phyloP scores from a whole-genome alignment of 1,140 invertebrate species.

The Drosophila pachea region DNA sequence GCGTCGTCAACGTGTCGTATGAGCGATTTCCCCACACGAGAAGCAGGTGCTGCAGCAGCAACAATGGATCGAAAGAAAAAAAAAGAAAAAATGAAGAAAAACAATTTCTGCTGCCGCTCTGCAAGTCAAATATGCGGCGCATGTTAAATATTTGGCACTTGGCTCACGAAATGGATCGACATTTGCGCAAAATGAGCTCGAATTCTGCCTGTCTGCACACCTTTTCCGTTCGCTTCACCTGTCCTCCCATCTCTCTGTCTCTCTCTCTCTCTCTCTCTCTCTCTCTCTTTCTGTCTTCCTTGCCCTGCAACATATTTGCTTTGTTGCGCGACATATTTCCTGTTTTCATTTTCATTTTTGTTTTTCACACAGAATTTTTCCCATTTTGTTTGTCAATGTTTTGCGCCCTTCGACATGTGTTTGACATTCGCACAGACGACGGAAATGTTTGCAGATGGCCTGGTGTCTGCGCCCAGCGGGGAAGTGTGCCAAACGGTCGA shows the following conservation, averaged over 20 bases:
- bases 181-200: constrained; percentile 35
- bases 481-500: too few relatives aligned
- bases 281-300: neutral
- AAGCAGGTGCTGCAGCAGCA: constrained; percentile 24
- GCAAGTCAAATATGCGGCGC: constrained; percentile 44
- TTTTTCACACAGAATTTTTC: constrained; percentile 62
- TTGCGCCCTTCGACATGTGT: constrained; percentile 71
- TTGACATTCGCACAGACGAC: constrained; percentile 65
- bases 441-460: neutral
- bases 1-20: constrained; percentile 62
- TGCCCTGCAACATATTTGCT: constrained; percentile 24
- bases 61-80: constrained; percentile 10
- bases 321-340: constrained; percentile 45
- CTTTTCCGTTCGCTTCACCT: neutral
- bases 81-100: neutral
- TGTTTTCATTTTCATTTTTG: constrained; percentile 49
- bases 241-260: neutral
- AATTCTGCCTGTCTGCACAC: constrained; percentile 16
- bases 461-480: neutral
- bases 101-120: constrained; percentile 4
- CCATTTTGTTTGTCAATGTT: constrained; percentile 70
- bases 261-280: neutral
- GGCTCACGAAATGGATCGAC: constrained; percentile 41
- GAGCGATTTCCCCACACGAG: constrained; percentile 50
- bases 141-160: constrained; percentile 70